Evolutionary conservation across 2,113 vertebrate genomes (phyloP).

Genomic region (Struthidea cinerea): DNA sequence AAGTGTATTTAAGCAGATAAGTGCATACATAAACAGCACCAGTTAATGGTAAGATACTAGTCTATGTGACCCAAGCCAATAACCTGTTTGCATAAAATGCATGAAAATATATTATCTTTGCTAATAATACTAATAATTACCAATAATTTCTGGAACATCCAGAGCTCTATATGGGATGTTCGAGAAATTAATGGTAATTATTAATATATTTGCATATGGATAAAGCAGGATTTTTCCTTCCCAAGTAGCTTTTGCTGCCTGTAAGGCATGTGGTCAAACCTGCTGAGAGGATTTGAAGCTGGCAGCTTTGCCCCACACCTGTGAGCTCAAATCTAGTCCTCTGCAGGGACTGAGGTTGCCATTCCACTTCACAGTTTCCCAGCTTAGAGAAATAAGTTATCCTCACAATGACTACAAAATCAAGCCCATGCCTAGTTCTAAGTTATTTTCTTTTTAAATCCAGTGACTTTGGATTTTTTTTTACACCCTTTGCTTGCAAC

Average conservation of each 20-base stretch:
- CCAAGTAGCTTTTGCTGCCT: background rate
- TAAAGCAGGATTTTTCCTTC: background rate
- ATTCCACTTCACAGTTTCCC: background rate
- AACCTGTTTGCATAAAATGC: background rate
- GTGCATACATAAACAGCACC: background rate
- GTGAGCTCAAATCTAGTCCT: background rate
- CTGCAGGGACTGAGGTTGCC: background rate
- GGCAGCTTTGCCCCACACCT: background rate
- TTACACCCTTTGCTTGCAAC: background rate
- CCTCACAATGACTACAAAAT: background rate
- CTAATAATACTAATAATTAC: background rate
- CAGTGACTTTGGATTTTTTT: background rate
- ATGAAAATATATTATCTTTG: background rate
- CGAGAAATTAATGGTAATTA: background rate
- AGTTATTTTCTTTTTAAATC: background rate
- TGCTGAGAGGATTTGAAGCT: background rate
- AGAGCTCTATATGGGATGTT: background rate
- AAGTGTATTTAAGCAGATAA: background rate
- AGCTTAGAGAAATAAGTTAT: background rate
- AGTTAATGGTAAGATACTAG: background rate
- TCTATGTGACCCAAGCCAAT: background rate
- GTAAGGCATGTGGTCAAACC: background rate
- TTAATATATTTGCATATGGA: background rate
- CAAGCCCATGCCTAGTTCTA: background rate
- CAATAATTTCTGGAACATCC: background rate